Base-by-base conservation (phyloP, 1,140 invertebrate species). In the Teleogryllus occipitalis region DNA sequence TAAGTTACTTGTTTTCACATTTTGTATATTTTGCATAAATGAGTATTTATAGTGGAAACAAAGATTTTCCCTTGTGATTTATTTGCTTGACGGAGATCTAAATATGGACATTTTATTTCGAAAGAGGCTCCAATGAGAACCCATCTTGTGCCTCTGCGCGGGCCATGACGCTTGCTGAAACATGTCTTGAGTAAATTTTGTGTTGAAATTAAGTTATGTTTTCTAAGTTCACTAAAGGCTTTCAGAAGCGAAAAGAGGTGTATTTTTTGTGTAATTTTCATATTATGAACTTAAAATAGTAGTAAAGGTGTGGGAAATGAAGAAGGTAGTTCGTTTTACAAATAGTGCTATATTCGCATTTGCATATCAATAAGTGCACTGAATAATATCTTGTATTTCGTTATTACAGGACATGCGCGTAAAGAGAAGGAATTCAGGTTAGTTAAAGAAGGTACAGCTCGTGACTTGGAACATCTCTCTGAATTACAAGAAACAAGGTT, bases 91-190 rank as follows among this genome's bases (percentile, higher is more conserved):
- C n/a, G 76, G 76, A 77, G 76, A 48, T 18, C 78, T 78, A 78
- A 74, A 78, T 78, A 49, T 78, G 47, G 54, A 49, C 78, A 78
- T 49, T 72, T 46, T 48, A 73, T 78, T 78, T 78, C 76, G 79
- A 80, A 80, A 80, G 76, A 77, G 48, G 79, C 54, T 80, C 73
- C 79, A 80, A 48, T 76, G 76, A 76, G 79, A 77, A 77, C 79
- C 79, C 79, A 80, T 80, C 79, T 80, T 80, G 79, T 76, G 49
- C 79, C 79, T 54, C 75, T 80, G 76, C 78, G 78, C 78, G 78
- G 78, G 27, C 78, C 78, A 78, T 78, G 78, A 78, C 78, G 78
- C 78, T 65, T 47, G 78, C 46, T 54, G 78, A 78, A 78, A 78
- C 47, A 49, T 77, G n/a, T 77, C 47, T 77, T 21, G 54, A 65